These are phyloP conservation scores for Parnassius smintheus DNA, from an alignment of 2,888 invertebrate genomes.

Conservation along the genomic window DNA sequence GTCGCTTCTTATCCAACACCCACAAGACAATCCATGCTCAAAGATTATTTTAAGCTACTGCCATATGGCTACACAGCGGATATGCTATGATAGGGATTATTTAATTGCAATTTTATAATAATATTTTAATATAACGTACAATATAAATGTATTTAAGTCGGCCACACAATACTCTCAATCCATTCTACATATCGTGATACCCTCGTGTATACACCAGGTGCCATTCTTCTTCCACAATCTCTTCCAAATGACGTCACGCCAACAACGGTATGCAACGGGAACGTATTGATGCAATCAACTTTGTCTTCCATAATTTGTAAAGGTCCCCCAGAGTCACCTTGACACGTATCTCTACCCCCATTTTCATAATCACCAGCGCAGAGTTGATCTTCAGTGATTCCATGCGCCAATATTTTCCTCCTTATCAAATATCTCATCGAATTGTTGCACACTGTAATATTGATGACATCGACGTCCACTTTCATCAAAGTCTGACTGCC, in stretches of 20 bases:
- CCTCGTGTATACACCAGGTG: conserved; percentile 76
- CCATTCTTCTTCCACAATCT: conserved; percentile 73
- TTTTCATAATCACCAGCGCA: conserved; percentile 73
- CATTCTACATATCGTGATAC: conserved; percentile 70
- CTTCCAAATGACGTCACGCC: conserved; percentile 79
- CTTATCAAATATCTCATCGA: conserved; percentile 65
- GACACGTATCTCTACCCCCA: conserved; percentile 73
- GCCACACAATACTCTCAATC: conserved; percentile 78
- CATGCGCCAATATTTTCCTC: conserved; percentile 53
- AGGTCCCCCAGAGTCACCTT: conserved; percentile 76
- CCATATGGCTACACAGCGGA: too few relatives aligned
- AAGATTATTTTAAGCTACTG: too few relatives aligned
- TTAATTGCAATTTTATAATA: not conserved
- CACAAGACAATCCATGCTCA: too few relatives aligned
- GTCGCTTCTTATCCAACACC: too few relatives aligned
- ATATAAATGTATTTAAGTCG: conserved; percentile 31
- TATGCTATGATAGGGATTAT: not conserved
- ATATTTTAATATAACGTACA: conserved; percentile 1
- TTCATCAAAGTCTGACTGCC: conserved; percentile 74
- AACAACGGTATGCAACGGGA: conserved; percentile 68
- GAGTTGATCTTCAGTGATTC: conserved; percentile 60
- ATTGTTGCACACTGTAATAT: conserved; percentile 54
- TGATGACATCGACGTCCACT: conserved; percentile 66
- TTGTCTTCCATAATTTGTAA: conserved; percentile 62
- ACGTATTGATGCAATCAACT: conserved; percentile 59